phyloP scores from a whole-genome alignment of 2,113 vertebrate genomes.

The Fukomys damarensis region DNA sequence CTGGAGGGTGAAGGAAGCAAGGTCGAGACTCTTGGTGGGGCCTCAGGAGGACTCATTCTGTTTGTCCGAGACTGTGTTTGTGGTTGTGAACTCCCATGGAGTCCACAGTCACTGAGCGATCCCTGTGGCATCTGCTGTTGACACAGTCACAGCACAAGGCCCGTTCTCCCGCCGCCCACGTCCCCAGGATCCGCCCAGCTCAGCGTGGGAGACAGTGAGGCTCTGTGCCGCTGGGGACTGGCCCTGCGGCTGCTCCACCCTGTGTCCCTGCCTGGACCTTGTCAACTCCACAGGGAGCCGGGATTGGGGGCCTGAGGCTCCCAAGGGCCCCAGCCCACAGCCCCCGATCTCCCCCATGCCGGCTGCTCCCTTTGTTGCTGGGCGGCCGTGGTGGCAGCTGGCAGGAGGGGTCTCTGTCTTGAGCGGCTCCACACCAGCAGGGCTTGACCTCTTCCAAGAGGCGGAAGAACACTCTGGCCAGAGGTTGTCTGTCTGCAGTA shows the following conservation, averaged over 20 bases:
- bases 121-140: not conserved
- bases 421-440: rapidly evolving
- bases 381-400: not conserved
- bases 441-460: not conserved
- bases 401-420: not conserved
- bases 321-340: not conserved
- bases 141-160: not conserved
- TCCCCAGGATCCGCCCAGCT: not conserved
- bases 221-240: not conserved
- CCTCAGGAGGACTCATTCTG: not conserved
- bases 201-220: rapidly evolving
- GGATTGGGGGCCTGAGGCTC: not conserved
- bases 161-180: not conserved
- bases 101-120: not conserved
- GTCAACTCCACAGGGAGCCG: not conserved
- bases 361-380: not conserved
- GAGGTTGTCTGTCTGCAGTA: not conserved
- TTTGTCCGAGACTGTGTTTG: not conserved
- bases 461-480: not conserved
- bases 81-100: rapidly evolving
- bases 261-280: rapidly evolving
- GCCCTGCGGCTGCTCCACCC: rapidly evolving
- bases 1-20: too few relatives aligned
- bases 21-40: rapidly evolving
- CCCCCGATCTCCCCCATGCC: rapidly evolving